These are phyloP conservation scores for Isoperla grammatica DNA, from an alignment of 2,888 invertebrate genomes.

Conservation along the genomic window DNA sequence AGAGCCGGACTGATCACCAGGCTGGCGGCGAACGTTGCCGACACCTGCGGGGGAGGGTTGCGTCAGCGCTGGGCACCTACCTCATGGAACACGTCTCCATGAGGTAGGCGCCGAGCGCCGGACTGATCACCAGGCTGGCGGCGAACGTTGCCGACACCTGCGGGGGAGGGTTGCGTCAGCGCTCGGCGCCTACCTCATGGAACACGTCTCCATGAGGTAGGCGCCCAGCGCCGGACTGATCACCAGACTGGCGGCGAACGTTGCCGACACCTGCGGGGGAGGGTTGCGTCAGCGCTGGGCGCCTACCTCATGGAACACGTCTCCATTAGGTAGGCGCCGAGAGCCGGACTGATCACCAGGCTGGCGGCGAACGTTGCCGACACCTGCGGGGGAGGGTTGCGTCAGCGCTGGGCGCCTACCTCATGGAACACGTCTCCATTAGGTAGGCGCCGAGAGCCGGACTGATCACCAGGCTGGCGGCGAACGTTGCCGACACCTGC, in stretches of 20 bases:
- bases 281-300: too few species aligned
- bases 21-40: conserved; percentile 98
- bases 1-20: conserved; percentile 97
- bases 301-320: conserved; percentile 74
- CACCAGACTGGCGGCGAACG: conserved; percentile 98
- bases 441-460: conserved; percentile 92
- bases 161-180: too few species aligned
- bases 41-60: too few species aligned
- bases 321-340: conserved; percentile 86
- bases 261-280: conserved; percentile 80
- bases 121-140: too few species aligned
- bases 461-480: conserved; percentile 97
- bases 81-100: too few species aligned
- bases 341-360: conserved; percentile 95
- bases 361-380: conserved; percentile 99
- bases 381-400: too few species aligned
- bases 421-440: conserved; percentile 76
- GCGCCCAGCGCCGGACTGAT: conserved; percentile 96
- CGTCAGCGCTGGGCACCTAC: too few species aligned
- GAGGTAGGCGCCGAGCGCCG: too few species aligned
- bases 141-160: too few species aligned
- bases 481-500: conserved; percentile 92
- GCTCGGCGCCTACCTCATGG: too few species aligned
- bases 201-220: conserved; percentile 79
- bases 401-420: too few species aligned